Conservation (phyloP, 2,888 invertebrate species). For the Tetrapedia diversipes region DNA sequence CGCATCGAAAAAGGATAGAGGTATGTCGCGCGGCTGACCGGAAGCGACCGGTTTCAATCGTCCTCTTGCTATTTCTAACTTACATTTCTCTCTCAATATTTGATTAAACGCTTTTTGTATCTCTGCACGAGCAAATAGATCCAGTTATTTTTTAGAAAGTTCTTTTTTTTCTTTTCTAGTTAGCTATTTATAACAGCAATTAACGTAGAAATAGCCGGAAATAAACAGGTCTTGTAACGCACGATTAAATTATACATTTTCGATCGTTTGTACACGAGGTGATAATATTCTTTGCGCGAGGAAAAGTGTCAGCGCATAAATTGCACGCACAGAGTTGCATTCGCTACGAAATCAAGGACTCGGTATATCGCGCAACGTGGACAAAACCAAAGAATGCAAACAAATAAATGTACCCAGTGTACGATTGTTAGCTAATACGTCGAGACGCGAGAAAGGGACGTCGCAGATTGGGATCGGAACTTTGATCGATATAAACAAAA, state of each 20-base stretch:
- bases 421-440: background rate
- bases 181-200: background rate
- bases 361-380: background rate
- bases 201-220: too few relatives aligned
- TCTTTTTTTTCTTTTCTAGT: background rate
- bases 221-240: too few relatives aligned
- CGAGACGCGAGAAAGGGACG: background rate
- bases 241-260: background rate
- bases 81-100: background rate
- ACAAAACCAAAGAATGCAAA: background rate
- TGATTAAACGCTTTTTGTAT: background rate
- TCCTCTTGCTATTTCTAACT: slow-evolving; percentile 17
- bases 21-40: slow-evolving; percentile 41
- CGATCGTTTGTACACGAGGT: background rate
- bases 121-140: background rate
- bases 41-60: slow-evolving; percentile 55
- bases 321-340: slow-evolving; percentile 2
- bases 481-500: too few relatives aligned
- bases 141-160: background rate
- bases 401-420: background rate
- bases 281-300: too few relatives aligned
- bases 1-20: slow-evolving; percentile 50
- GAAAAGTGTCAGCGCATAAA: background rate
- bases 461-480: too few relatives aligned
- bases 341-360: background rate